Percentiles rank a stretch among this genome's conserved stretches.
Conservation (phyloP, 2,113 vertebrate species). For the Anarrhichthys ocellatus region DNA sequence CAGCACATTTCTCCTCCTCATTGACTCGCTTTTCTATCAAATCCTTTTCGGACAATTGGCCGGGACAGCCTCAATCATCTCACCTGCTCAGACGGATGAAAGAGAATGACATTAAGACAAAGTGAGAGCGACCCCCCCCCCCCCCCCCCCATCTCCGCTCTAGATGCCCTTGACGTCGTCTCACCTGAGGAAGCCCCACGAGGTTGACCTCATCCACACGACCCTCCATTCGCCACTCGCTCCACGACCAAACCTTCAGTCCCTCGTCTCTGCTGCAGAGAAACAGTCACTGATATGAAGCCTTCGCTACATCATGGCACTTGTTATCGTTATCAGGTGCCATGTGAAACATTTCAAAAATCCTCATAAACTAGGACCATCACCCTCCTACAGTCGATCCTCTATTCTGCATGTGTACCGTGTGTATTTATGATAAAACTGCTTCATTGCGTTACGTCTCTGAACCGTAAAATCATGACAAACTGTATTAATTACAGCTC, state of each 20-base stretch:
- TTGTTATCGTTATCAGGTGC: conserved; percentile 2
- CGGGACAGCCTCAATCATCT: conserved; percentile 49
- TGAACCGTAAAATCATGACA: neutral
- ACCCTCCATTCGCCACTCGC: neutral
- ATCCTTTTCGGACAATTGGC: conserved; percentile 15
- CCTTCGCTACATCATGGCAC: neutral
- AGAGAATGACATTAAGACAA: conserved; percentile 46
- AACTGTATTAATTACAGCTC: neutral
- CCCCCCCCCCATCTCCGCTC: conserved; percentile 17
- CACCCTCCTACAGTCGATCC: neutral
- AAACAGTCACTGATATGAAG: conserved; percentile 41
- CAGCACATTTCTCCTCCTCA: conserved; percentile 6
- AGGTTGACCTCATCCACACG: conserved; percentile 19
- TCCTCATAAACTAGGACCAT: neutral
- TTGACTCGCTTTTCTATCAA: conserved; percentile 29
- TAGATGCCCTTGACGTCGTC: conserved; percentile 26
- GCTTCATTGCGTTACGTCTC: neutral
- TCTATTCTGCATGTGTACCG: neutral
- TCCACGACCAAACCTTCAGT: neutral
- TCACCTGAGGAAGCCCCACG: conserved; percentile 65
- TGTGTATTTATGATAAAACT: neutral
- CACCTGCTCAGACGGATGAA: conserved; percentile 27
- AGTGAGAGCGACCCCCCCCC: conserved; percentile 44
- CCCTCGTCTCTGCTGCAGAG: neutral
- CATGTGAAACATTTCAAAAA: neutral